Percentiles rank a stretch among this genome's conserved stretches.
Evolutionary conservation across 2,113 vertebrate species (phyloP).

Genomic region (Salminus brasiliensis): DNA sequence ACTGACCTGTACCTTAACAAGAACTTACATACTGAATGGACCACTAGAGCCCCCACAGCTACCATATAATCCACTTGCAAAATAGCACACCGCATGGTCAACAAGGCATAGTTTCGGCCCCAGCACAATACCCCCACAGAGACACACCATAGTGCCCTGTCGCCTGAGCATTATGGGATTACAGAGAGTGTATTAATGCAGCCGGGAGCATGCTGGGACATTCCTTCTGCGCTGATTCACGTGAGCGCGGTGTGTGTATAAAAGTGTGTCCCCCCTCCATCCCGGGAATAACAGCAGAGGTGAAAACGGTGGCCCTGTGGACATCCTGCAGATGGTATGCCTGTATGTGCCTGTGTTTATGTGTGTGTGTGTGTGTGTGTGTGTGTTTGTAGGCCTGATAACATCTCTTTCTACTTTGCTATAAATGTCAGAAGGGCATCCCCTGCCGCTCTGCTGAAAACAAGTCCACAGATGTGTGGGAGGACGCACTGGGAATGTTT

Average conservation of each 20-base stretch:
- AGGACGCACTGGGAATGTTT: conserved; percentile 8
- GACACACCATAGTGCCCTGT: not conserved
- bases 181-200: not conserved
- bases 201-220: conserved; percentile 56
- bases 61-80: no score
- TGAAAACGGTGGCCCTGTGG: not conserved
- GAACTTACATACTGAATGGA: no score
- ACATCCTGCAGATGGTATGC: not conserved
- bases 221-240: conserved; percentile 64
- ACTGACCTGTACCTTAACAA: no score
- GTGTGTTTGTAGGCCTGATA: not conserved
- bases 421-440: conserved; percentile 30
- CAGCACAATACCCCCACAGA: conserved; percentile 7
- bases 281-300: conserved; percentile 19
- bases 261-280: conserved; percentile 35
- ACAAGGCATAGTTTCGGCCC: not conserved
- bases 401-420: conserved; percentile 29
- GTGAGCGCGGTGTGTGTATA: conserved; percentile 45
- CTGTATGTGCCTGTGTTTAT: conserved; percentile 15
- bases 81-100: not conserved
- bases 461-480: conserved; percentile 12
- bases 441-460: conserved; percentile 12
- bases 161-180: conserved; percentile 20
- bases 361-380: conserved; percentile 19
- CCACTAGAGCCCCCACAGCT: no score